Conservation (phyloP, 2,797 vertebrate genomes). For the Neosalanx taihuensis region DNA sequence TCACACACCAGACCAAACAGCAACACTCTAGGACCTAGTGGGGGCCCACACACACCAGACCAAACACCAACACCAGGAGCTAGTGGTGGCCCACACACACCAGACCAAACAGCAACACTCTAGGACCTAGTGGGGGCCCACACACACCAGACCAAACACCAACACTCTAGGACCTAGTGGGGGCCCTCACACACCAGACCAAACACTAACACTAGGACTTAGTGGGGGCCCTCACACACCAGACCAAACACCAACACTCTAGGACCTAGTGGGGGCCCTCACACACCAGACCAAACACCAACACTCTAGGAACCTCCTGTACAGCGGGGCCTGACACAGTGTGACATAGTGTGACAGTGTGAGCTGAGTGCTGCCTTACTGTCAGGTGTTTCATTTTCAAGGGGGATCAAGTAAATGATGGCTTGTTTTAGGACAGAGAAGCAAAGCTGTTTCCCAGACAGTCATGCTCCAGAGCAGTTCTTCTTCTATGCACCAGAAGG, state of each 20-base stretch:
- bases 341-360: neutral
- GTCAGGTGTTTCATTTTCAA: neutral
- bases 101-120: too few species aligned
- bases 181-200: too few species aligned
- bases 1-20: too few species aligned
- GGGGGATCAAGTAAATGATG: too few species aligned
- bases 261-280: neutral
- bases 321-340: neutral
- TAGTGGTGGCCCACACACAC: too few species aligned
- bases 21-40: neutral
- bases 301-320: neutral
- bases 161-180: neutral
- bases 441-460: neutral
- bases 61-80: neutral
- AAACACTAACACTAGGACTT: too few species aligned
- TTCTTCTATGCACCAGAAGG: slow-evolving; percentile 56
- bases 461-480: slow-evolving; percentile 24
- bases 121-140: neutral
- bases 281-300: neutral
- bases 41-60: neutral
- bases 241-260: neutral
- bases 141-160: neutral
- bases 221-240: neutral
- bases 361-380: neutral
- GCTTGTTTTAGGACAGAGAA: neutral